Conservation (phyloP, 2,888 invertebrate genomes). For the Trachelus tabidus region DNA sequence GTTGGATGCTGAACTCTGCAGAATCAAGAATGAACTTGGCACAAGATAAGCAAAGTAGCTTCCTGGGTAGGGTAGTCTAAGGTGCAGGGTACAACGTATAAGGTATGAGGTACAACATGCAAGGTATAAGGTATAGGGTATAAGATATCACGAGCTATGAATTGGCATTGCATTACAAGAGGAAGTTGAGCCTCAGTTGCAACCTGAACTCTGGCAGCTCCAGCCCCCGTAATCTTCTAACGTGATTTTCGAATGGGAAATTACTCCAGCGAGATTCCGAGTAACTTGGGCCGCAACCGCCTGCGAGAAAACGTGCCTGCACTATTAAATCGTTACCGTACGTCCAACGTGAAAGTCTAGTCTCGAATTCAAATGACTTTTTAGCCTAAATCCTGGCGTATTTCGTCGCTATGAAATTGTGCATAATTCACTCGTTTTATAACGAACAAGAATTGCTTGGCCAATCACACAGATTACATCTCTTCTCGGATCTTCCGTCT, state of each 20-base stretch:
- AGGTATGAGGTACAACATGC: background rate
- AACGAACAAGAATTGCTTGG: background rate
- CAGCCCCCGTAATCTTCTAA: conserved; percentile 16
- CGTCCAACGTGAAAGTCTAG: conserved; percentile 1
- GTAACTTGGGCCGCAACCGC: background rate
- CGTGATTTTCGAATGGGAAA: conserved; percentile 20
- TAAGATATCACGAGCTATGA: background rate
- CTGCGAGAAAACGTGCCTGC: conserved; percentile 25
- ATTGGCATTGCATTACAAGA: background rate
- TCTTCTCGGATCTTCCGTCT: background rate
- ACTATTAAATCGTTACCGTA: conserved; percentile 17
- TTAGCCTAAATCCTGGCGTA: conserved; percentile 2
- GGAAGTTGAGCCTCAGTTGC: background rate
- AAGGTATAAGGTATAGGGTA: background rate
- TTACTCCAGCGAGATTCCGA: conserved; percentile 14
- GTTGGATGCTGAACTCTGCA: background rate
- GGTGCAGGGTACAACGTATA: too few species aligned
- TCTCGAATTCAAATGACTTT: conserved; percentile 5
- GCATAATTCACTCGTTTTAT: background rate
- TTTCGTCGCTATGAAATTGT: background rate
- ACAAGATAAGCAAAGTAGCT: background rate
- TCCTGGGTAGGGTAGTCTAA: background rate
- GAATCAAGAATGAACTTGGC: background rate
- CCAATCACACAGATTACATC: background rate
- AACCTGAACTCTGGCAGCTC: background rate